Conservation (phyloP, 1,140 invertebrate genomes). For the Watersipora subatra region DNA sequence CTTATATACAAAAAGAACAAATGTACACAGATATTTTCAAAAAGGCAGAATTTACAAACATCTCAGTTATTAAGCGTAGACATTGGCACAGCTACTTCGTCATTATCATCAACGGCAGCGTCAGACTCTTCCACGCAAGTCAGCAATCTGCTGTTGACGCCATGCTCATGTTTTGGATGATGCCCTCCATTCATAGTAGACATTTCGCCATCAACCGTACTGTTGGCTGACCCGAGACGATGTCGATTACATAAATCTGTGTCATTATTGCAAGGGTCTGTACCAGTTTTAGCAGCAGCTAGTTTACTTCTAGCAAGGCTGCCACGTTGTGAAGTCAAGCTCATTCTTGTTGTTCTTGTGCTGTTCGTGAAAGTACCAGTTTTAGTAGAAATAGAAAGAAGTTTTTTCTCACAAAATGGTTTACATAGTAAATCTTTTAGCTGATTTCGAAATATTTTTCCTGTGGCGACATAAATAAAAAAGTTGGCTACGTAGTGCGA, state of each 20-base stretch:
- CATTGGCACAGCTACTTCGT: too few species aligned
- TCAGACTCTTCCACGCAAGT: background rate
- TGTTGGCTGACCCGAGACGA: too few species aligned
- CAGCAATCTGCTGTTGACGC: background rate
- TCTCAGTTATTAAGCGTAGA: too few species aligned
- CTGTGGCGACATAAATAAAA: conserved; percentile 34
- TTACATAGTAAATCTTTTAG: conserved; percentile 17
- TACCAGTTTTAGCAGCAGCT: background rate
- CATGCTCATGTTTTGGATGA: background rate
- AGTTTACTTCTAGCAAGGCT: background rate
- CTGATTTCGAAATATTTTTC: conserved; percentile 31
- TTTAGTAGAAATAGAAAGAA: background rate
- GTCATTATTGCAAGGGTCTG: background rate
- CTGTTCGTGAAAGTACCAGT: background rate
- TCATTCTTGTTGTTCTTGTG: background rate
- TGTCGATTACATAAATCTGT: background rate
- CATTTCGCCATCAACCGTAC: too few species aligned
- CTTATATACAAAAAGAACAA: too few species aligned
- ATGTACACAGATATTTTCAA: too few species aligned
- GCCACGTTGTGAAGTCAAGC: background rate
- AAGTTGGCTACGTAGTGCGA: conserved; percentile 38
- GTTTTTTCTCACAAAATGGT: conserved; percentile 10
- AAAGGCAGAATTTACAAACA: too few species aligned
- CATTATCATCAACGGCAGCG: too few species aligned
- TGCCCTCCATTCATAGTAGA: background rate